Base-by-base conservation (phyloP, 2,888 invertebrate species). In the Nemapogon koenigi region DNA sequence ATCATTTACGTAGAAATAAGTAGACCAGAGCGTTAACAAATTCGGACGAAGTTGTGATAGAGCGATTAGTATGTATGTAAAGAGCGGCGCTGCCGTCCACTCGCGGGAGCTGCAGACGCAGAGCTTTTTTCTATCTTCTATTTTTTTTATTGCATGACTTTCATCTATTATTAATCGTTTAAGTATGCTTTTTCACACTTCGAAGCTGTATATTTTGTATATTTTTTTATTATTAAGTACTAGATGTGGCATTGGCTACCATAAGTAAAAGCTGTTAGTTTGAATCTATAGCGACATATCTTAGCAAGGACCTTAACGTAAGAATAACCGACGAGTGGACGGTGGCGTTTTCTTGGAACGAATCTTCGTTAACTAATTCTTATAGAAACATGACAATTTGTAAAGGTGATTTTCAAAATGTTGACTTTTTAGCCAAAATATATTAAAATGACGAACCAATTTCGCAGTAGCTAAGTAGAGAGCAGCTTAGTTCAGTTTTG, bases 381-480 rank as follows among this genome's bases (percentile, higher is more conserved):
- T 71, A 72, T 69, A 72, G 69, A 69, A 65, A 70, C 75, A 67
- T 72, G 69, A 75, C 70, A 70, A 71, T 73, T 75, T 76, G 73
- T 73, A 62, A 75, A 67, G 64, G 60, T 52, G 63, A 67, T 72
- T 75, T 72, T 76, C 75, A 72, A 73, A 76, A 68, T 72, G 73
- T 78, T 78, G 69, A 76, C 71, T 72, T 76, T 73, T 72, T 76
- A 76, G 75, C 75, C 73, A 76, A 75, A 75, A 71, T 71, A 71
- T 26, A 15, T 4, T 22, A 31, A 32, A 70, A 76, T 60, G 73
- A 78, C 68, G 76, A 78, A 76, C 78, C 76, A 76, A 78, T 76
- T n/a, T 67, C 60, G 75, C 75, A 68, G 69, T 76, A 76, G 78
- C 73, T 76, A 73, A 71, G 72, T 76, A 76, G 75, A 60, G 68